Evolutionary conservation across 23 tunicate species (phyloP), one percentile per base, ranked within the genome.

Genomic region (Ciona savignyi): DNA sequence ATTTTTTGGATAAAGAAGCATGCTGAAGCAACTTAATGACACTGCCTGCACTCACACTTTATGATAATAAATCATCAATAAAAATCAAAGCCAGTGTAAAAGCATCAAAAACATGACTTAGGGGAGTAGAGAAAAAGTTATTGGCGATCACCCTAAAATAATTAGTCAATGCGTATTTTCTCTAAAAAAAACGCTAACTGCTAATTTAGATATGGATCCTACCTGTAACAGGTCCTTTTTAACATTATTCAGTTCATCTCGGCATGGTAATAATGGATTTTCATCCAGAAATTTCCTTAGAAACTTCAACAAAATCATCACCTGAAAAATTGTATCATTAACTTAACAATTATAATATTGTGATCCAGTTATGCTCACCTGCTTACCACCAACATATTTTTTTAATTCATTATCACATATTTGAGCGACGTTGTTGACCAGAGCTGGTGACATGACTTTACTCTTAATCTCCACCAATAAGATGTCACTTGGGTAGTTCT

Each of bases 381-480:
- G n/a, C n/a, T n/a, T n/a, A n/a, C n/a, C n/a, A n/a, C n/a, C n/a
- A n/a, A n/a, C 75, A 76, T 81, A 85, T 35, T 87, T 87, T 34
- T 87, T 87, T 35, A 85, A 72, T 76, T 87, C 95, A 64, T 70
- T 68, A 71, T 87, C 86, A 70, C 95, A 87, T 2, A 87, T 81
- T 35, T 81, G 70, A 32, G 34, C 65, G 1, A 87, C 67, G 22
- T 48, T 66, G 65, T 70, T 85, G 26, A 79, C 29, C 11, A 90
- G 69, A 34, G 77, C 33, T 62, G 90, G 86, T 48, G 97, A 72
- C 28, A 90, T 75, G 66, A 73, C 84, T 74, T 90, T 90, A 75
- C 90, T 80, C 75, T 90, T 90, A 3, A 90, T 69, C 69, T 90
- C 97, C n/a, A 79, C 70, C 35, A 90, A 82, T 23, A 90, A 34